Conservation (phyloP, 2,113 vertebrate species). For the Leucosticte australis region DNA sequence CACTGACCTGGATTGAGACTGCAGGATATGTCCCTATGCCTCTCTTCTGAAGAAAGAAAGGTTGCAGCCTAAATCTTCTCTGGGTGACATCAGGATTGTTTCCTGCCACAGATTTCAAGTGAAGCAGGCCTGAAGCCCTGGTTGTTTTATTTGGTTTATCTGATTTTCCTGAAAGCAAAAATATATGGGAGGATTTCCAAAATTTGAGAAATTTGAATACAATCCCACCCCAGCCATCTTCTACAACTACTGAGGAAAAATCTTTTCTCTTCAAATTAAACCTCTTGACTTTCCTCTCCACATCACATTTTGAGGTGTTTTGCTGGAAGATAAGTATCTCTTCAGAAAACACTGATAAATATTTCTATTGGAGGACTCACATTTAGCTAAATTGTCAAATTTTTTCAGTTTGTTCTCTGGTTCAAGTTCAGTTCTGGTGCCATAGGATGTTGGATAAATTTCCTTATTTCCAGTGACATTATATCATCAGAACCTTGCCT, state of each 20-base stretch:
- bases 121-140: not conserved
- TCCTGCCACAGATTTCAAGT: not conserved
- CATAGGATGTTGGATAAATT: not conserved
- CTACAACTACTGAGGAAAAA: not conserved
- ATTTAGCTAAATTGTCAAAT: not conserved
- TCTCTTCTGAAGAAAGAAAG: not conserved
- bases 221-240: not conserved
- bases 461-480: constrained; percentile 30
- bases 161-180: not conserved
- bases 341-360: not conserved
- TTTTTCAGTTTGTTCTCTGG: not conserved
- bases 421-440: not conserved
- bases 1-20: not conserved
- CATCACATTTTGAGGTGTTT: not conserved
- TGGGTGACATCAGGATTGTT: not conserved
- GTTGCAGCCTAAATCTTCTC: not conserved
- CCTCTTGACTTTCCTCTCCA: not conserved
- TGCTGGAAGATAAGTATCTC: not conserved
- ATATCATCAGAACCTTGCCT: constrained; percentile 57
- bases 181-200: not conserved
- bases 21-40: not conserved
- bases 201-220: not conserved
- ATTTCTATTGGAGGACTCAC: not conserved
- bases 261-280: not conserved
- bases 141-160: not conserved